Base-by-base conservation (phyloP, 2,113 vertebrate species). In the Trochalopteron elliotii region DNA sequence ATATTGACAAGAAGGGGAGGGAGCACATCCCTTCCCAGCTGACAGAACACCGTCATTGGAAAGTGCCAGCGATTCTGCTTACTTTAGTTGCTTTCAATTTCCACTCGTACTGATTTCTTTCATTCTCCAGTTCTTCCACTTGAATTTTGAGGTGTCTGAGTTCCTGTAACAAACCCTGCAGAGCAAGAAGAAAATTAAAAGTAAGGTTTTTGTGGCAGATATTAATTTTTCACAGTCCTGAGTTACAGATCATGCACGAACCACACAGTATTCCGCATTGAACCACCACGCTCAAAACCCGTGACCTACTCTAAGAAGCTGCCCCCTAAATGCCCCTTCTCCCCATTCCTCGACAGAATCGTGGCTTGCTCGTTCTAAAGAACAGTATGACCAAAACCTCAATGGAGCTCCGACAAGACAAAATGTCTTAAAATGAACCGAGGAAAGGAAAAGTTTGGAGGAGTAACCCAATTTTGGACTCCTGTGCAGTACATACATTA, bases 11-110 rank as follows among this genome's bases (percentile, higher is more conserved):
- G 35, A 75, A 71, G 31, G 11, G 11, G 24, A 78, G 11, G 11
- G 24, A 78, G 7, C 13, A 1, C 12, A 37, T 37, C 25, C 15
- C 12, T 82, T 72, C 39, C 40, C 76, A 90, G 28, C 30, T 74
- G 47, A 85, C 49, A 20, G 35, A 72, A 31, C 4, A 21, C 77
- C 61, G n/a, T 31, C 4, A 3, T 55, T 42, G 47, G 27, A 40
- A 79, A 93, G 50, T 33, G 20, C 12, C 52, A 93, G 39, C 11
- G 53, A 33, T 50, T 57, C 31, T 53, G 74, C 97, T 98, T 98
- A 99, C 99, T 98, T 99, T 99, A 28, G 99, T 99, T 75, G 98
- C 98, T 94, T 99, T 99, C 90, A 99, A 98, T 96, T 99, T 99
- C 98, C 98, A 98, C 83, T 99, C 99, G 1, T 99, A 99, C 59